These are phyloP conservation scores for Aegithalos caudatus DNA, from an alignment of 2,113 vertebrate genomes.

Conservation along the genomic window DNA sequence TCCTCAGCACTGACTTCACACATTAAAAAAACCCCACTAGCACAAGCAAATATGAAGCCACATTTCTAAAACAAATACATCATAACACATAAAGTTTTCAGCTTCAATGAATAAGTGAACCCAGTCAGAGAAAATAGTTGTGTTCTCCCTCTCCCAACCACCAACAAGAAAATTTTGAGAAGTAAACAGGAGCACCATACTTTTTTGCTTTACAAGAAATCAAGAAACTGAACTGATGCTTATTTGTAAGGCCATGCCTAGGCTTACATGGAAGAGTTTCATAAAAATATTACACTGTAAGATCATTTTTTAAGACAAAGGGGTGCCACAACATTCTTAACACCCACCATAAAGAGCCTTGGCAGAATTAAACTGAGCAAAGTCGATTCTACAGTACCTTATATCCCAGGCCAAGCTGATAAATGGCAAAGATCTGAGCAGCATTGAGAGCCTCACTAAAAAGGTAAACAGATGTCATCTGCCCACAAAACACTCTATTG, in stretches of 20 bases:
- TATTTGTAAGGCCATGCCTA: neutral
- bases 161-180: neutral
- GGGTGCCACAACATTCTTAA: neutral
- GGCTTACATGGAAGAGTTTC: neutral
- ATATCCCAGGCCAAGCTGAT: constrained; percentile 94
- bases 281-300: neutral
- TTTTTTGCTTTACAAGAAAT: neutral
- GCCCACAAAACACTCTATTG: constrained; percentile 95
- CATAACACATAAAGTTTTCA: neutral
- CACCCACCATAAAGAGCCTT: neutral
- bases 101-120: neutral
- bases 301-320: neutral
- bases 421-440: constrained; percentile 96
- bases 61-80: neutral
- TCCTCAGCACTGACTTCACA: neutral
- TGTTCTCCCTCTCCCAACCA: neutral
- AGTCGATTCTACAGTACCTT: constrained; percentile 77
- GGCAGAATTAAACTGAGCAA: neutral
- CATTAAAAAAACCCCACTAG: neutral
- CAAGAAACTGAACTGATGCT: neutral
- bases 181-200: neutral
- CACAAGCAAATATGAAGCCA: neutral
- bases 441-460: constrained; percentile 95
- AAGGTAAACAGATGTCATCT: constrained; percentile 96
- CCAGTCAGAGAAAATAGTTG: neutral